Evolutionary conservation across 2,797 vertebrate species (phyloP).

Genomic region (Merluccius polli): DNA sequence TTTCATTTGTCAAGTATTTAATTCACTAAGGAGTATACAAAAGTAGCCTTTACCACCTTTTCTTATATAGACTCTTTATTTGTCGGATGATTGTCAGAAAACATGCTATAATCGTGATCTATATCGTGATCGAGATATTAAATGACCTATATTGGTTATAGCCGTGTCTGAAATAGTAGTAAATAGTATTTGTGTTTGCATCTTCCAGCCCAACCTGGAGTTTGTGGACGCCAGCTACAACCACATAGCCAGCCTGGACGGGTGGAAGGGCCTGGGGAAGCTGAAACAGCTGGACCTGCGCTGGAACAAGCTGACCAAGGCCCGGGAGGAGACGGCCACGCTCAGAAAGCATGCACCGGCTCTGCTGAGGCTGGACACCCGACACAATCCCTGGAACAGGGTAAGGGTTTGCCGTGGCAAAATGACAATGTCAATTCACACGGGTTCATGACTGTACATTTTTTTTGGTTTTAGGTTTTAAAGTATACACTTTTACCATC

Average conservation of each 20-base stretch:
- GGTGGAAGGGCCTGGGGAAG: constrained; percentile 69
- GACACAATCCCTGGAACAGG: constrained; percentile 78
- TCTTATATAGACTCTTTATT: too few species aligned
- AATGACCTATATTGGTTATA: too few species aligned
- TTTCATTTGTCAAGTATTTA: too few species aligned
- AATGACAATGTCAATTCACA: neutral
- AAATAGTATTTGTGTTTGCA: neutral
- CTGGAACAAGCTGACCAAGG: constrained; percentile 79
- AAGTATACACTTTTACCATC: neutral
- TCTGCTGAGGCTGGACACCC: constrained; percentile 70
- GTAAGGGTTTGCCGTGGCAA: constrained; percentile 39
- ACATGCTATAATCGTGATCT: too few species aligned
- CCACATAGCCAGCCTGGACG: constrained; percentile 70
- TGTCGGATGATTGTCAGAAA: too few species aligned
- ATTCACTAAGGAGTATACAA: too few species aligned
- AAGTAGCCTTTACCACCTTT: too few species aligned
- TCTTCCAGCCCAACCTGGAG: constrained; percentile 74
- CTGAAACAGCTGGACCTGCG: constrained; percentile 77
- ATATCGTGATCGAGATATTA: too few species aligned
- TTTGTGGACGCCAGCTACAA: constrained; percentile 82
- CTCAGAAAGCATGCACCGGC: constrained; percentile 72
- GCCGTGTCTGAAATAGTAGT: neutral
- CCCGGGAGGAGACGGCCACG: constrained; percentile 66
- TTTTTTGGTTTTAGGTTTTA: neutral
- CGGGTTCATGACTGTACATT: neutral